A percentile compares a stretch with the other conserved stretches of the same genome.
These are phyloP conservation scores for Punctoribates punctum DNA, from an alignment of 2,888 invertebrate genomes.

Conservation along the genomic window DNA sequence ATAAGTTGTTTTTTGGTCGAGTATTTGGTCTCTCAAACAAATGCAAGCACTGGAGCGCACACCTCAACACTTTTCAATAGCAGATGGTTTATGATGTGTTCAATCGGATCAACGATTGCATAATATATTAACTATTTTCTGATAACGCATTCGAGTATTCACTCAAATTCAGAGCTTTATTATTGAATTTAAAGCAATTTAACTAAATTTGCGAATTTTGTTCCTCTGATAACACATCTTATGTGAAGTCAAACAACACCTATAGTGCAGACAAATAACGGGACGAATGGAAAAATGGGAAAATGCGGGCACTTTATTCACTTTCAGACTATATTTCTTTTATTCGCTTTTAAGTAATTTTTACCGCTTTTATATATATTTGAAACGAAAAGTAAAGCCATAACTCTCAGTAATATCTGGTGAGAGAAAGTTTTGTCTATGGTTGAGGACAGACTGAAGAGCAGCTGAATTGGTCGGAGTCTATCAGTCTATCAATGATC, in stretches of 20 bases:
- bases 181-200: conserved; percentile 28
- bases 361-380: neutral
- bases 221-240: conserved; percentile 17
- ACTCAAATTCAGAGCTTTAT: neutral
- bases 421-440: neutral
- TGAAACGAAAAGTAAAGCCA: neutral
- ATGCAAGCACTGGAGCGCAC: conserved; percentile 13
- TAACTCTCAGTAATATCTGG: no score
- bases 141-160: conserved; percentile 3
- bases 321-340: neutral
- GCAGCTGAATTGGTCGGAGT: neutral
- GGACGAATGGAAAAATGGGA: neutral
- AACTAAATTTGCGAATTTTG: neutral
- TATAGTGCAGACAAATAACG: neutral
- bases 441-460: neutral
- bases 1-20: conserved; percentile 5
- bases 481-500: neutral
- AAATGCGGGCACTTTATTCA: conserved; percentile 27
- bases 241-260: neutral
- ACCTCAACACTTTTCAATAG: conserved; percentile 32
- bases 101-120: neutral
- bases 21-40: neutral
- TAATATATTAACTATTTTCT: neutral
- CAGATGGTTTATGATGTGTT: conserved; percentile 36
- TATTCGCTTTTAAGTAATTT: neutral